A percentile compares a stretch with the other conserved stretches of the same genome.
Conservation (phyloP, 2,888 invertebrate genomes). For the Watsonalla binaria region DNA sequence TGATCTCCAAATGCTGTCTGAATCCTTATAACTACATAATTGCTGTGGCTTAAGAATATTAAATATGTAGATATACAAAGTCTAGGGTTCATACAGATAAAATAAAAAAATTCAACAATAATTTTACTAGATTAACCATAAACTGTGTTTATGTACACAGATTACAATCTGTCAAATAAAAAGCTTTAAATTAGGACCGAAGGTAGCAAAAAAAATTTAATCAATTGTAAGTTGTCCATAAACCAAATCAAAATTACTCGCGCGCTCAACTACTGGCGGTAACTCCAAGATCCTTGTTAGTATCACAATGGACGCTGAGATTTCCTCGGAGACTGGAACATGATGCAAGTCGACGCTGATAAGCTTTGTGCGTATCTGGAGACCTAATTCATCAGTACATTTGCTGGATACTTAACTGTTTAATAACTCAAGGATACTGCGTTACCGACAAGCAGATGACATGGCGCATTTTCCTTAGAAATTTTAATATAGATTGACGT, state of each 20-base stretch:
- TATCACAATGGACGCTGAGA: neutral
- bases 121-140: too few relatives aligned
- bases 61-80: too few relatives aligned
- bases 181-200: neutral
- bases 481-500: neutral
- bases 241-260: neutral
- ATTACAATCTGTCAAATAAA: neutral
- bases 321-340: neutral
- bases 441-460: neutral
- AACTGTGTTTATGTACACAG: neutral
- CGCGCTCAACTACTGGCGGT: neutral
- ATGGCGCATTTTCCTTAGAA: neutral
- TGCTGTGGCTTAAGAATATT: too few relatives aligned
- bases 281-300: neutral
- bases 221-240: neutral
- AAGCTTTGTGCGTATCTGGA: too few relatives aligned
- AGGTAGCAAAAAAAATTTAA: neutral
- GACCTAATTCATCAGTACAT: too few relatives aligned
- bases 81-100: too few relatives aligned
- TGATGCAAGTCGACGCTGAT: too few relatives aligned
- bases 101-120: too few relatives aligned
- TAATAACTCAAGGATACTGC: neutral
- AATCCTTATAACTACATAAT: too few relatives aligned
- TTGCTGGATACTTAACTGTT: too few relatives aligned
- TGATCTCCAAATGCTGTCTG: too few relatives aligned